A percentile compares a stretch with the other conserved stretches of the same genome.
These are phyloP conservation scores for Elachura formosa DNA, from an alignment of 2,113 vertebrate genomes.

Conservation along the genomic window DNA sequence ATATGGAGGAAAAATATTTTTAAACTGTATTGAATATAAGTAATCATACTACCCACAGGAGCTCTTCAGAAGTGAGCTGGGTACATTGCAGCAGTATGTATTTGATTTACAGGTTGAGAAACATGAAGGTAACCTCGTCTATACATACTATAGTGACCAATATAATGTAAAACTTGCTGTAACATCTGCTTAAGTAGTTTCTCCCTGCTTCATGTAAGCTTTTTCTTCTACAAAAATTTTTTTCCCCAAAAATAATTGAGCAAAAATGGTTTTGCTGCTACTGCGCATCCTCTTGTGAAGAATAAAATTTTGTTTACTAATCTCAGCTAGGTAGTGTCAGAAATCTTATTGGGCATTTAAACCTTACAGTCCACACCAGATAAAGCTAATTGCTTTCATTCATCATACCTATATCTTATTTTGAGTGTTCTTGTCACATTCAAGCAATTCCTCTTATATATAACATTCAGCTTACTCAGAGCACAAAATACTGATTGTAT, in stretches of 20 bases:
- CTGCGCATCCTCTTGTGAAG: background rate
- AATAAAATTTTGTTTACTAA: background rate
- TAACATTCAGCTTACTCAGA: background rate
- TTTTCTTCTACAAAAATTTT: background rate
- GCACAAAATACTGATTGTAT: background rate
- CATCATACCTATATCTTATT: background rate
- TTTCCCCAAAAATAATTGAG: background rate
- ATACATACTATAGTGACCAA: background rate
- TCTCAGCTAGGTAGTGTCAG: background rate
- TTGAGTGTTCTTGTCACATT: background rate
- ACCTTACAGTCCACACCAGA: background rate
- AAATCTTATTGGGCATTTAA: background rate
- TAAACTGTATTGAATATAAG: background rate
- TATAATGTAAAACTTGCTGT: background rate
- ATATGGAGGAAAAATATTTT: background rate
- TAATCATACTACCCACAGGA: background rate
- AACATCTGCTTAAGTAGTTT: background rate
- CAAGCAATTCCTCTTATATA: background rate
- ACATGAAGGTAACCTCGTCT: background rate
- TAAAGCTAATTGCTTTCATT: background rate
- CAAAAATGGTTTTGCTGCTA: background rate
- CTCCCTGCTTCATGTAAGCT: background rate
- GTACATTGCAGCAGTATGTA: background rate
- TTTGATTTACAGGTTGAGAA: background rate
- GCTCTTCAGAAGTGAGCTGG: background rate